Conservation (phyloP, 2,888 invertebrate species). For the Thereva unica region DNA sequence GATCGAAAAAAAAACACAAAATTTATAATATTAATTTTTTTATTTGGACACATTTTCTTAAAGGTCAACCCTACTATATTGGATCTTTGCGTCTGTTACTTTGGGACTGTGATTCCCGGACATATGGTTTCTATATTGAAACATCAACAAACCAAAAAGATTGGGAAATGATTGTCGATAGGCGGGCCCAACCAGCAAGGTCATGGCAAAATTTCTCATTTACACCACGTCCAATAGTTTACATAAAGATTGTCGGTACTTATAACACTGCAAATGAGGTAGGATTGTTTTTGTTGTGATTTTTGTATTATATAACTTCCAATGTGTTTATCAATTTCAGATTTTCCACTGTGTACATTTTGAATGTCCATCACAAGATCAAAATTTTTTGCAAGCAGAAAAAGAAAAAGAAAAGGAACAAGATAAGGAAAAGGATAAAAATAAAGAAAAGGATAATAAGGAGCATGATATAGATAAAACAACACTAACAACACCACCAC, state of each 20-base stretch:
- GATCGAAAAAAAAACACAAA: background rate
- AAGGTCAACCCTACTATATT: constrained; percentile 89
- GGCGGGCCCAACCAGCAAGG: constrained; percentile 79
- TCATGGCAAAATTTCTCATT: constrained; percentile 95
- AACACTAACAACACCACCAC: too few species aligned
- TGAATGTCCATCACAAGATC: constrained; percentile 84
- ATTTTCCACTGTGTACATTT: constrained; percentile 98
- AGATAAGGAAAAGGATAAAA: constrained; percentile 1
- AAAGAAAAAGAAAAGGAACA: constrained; percentile 9
- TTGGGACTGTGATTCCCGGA: constrained; percentile 96
- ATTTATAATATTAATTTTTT: background rate
- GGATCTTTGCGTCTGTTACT: constrained; percentile 87
- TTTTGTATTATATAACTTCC: background rate
- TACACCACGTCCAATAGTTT: constrained; percentile 82
- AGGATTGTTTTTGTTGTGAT: constrained; percentile 41
- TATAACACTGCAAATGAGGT: constrained; percentile 97
- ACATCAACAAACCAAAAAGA: constrained; percentile 89
- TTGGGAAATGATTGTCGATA: constrained; percentile 91
- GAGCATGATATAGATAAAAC: too few species aligned
- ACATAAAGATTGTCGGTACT: constrained; percentile 93
- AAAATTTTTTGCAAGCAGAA: constrained; percentile 46
- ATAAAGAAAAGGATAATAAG: background rate
- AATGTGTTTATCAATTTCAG: constrained; percentile 57
- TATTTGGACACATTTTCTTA: background rate
- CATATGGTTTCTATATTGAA: constrained; percentile 95